Evolutionary conservation across 1,140 invertebrate species (phyloP).

Genomic region (Drosophila guanche): DNA sequence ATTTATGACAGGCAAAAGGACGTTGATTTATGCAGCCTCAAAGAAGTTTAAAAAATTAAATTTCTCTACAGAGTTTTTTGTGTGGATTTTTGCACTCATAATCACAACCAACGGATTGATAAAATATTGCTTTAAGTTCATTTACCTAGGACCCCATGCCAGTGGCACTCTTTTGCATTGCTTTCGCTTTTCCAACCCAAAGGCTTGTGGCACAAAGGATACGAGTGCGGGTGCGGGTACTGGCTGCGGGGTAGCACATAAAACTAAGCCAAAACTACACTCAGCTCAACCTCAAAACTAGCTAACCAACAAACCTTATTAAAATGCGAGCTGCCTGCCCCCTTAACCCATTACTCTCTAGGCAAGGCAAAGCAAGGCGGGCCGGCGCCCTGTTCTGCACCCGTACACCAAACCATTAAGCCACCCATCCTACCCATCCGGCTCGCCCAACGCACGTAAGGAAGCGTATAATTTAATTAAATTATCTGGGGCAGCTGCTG

Average conservation of each 20-base stretch:
- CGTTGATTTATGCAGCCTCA: constrained; percentile 27
- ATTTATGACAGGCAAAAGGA: constrained; percentile 23
- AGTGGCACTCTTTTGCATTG: constrained; percentile 8
- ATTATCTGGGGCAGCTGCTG: constrained; percentile 76
- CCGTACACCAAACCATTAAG: neutral
- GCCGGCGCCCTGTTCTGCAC: neutral
- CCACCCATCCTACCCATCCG: neutral
- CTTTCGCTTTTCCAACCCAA: constrained; percentile 54
- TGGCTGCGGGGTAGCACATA: constrained; percentile 38
- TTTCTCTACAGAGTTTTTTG: too few species aligned
- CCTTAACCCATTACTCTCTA: constrained; percentile 54
- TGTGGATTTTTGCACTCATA: neutral
- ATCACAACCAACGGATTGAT: constrained; percentile 5
- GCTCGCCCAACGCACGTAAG: constrained; percentile 59
- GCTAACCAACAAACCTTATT: constrained; percentile 80
- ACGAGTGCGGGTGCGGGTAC: too few species aligned
- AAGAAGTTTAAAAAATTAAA: too few species aligned
- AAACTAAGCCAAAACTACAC: constrained; percentile 78
- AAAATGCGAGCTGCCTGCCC: constrained; percentile 66
- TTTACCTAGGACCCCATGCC: neutral
- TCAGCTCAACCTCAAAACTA: constrained; percentile 79
- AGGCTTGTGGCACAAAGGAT: constrained; percentile 53
- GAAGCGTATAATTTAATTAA: constrained; percentile 82
- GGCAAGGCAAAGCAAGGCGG: neutral
- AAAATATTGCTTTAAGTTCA: constrained; percentile 2